Percentiles rank a stretch among this genome's conserved stretches.
Conservation (phyloP, 1,140 invertebrate genomes). For the Aphis craccivora region DNA sequence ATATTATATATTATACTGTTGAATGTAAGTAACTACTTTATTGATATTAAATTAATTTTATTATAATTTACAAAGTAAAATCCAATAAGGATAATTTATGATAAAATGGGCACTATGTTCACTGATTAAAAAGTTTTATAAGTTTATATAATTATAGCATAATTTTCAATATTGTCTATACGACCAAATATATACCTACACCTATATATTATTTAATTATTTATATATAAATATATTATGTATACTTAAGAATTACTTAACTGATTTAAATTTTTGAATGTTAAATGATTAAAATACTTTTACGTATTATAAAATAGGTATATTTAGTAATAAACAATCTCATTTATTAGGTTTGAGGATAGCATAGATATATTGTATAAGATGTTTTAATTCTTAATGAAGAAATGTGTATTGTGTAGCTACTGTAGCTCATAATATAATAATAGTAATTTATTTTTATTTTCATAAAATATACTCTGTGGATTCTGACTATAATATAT, state of each 20-base stretch:
- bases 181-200: not conserved
- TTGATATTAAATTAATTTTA: not conserved
- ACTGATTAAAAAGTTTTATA: not conserved
- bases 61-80: not conserved
- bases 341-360: not conserved
- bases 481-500: not conserved
- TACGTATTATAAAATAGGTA: not conserved
- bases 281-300: not conserved
- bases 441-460: not conserved
- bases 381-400: not conserved
- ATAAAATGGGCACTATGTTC: not conserved
- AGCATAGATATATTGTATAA: not conserved
- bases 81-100: not conserved
- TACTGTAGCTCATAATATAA: not conserved
- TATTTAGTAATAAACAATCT: not conserved
- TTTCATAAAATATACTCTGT: not conserved
- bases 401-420: not conserved
- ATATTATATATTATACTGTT: not conserved
- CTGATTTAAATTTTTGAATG: not conserved
- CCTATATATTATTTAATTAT: not conserved
- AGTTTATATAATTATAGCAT: not conserved
- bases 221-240: not conserved
- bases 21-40: not conserved
- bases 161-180: not conserved
- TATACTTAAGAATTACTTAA: not conserved